Base-by-base conservation (phyloP, 2,888 invertebrate genomes). In the Tanytarsus gracilentus region DNA sequence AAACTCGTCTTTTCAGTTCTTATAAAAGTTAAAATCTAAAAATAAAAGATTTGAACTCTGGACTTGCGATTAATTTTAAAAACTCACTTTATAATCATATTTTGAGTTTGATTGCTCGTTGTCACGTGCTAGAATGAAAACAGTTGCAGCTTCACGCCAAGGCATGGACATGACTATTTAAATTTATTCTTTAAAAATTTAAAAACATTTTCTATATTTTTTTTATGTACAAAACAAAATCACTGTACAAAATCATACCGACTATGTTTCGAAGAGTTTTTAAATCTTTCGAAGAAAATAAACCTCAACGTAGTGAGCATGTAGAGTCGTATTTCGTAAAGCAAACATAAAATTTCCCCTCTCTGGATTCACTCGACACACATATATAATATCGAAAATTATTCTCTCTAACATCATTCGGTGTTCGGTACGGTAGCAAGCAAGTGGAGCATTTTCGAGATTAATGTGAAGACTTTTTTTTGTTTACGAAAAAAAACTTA, bases 1-100 rank as follows among this genome's bases (percentile, higher is more conserved):
- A 82, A 84, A 2, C 81, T 79, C 58, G 85, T 84, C 63, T 78
- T 80, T 59, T 77, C 75, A 64, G 86, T 83, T 61, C 95, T 78
- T 70, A 83, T 83, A 23, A 79, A 67, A 1, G 72, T 64, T 16
- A 77, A 64, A 23, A 71, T 62, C 72, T 72, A 51, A 7, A 56
- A 59, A 16, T 58, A 3, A 27, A 18, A n/a, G 48, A n/a, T n/a
- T n/a, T n/a, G n/a, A n/a, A n/a, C n/a, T n/a, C n/a, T n/a, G n/a
- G n/a, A n/a, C n/a, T n/a, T n/a, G n/a, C n/a, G n/a, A n/a, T n/a
- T n/a, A n/a, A n/a, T n/a, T n/a, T n/a, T n/a, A n/a, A n/a, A n/a
- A n/a, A 40, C 55, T 39, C n/a, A 55, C 55, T 39, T 55, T 55
- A 39, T 55, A 55, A 25, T 55, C 55, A 25, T 36, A 55, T 21